Percentiles rank a stretch among this genome's conserved stretches.
phyloP scores from a whole-genome alignment of 2,797 vertebrate genomes.

The Alcedo quadribrachys region DNA sequence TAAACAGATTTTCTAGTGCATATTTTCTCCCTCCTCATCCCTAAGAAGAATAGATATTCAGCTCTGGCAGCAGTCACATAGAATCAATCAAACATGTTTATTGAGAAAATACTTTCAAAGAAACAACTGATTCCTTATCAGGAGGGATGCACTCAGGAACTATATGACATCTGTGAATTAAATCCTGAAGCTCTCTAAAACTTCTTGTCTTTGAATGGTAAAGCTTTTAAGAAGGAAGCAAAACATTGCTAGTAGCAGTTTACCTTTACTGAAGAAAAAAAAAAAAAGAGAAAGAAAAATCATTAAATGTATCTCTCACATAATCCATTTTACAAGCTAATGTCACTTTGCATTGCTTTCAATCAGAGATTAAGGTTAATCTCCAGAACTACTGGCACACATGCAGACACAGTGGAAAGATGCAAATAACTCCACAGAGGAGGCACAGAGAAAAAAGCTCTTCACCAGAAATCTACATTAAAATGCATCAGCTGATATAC shows the following conservation, averaged over 20 bases:
- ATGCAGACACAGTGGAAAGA: background rate
- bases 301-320: background rate
- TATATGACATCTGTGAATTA: background rate
- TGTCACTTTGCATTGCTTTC: constrained; percentile 36
- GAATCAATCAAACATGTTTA: background rate
- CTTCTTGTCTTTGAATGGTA: background rate
- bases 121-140: constrained; percentile 14
- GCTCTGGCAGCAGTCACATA: background rate
- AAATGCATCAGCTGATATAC: constrained; percentile 42
- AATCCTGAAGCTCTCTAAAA: background rate
- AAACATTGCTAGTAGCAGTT: background rate
- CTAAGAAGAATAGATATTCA: background rate
- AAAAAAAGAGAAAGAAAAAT: background rate
- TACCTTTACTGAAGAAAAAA: background rate
- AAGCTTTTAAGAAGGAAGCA: background rate
- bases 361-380: constrained; percentile 48
- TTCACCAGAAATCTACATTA: constrained; percentile 40
- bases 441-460: background rate
- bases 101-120: constrained; percentile 11
- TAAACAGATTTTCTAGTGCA: background rate
- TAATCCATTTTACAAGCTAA: constrained; percentile 44
- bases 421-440: constrained; percentile 21
- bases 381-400: background rate
- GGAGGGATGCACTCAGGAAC: background rate
- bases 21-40: background rate